Percentiles rank a stretch among this genome's conserved stretches.
Conservation (phyloP, 2,888 invertebrate genomes). For the Dynastes maya region DNA sequence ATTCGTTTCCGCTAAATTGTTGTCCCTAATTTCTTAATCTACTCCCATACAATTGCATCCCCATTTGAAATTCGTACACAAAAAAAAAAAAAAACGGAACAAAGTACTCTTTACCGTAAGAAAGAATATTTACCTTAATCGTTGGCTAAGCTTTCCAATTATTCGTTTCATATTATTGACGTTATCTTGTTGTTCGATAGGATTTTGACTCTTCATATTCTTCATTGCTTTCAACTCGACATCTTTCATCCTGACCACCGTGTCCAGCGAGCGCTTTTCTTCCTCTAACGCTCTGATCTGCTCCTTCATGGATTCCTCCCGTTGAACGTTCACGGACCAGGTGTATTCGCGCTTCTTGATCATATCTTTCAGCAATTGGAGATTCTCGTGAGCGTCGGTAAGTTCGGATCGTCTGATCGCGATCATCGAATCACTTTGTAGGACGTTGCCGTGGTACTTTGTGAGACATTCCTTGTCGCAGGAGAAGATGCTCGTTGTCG, state of each 20-base stretch:
- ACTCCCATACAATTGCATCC: too few relatives aligned
- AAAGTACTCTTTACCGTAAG: not conserved
- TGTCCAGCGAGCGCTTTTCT: conserved; percentile 42
- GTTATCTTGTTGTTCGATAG: conserved; percentile 55
- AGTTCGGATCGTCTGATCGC: conserved; percentile 59
- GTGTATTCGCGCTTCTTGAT: conserved; percentile 60
- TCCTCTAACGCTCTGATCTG: conserved; percentile 58
- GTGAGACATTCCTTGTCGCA: conserved; percentile 23
- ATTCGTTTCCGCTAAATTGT: too few relatives aligned
- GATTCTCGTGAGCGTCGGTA: conserved; percentile 60
- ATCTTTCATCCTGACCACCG: conserved; percentile 48
- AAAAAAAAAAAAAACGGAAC: not conserved
- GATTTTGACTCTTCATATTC: conserved; percentile 41
- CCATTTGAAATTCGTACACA: not conserved
- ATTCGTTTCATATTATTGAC: conserved; percentile 61
- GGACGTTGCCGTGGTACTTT: conserved; percentile 32
- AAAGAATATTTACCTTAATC: conserved; percentile 55
- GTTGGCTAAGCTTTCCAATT: conserved; percentile 62
- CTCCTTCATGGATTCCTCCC: conserved; percentile 58
- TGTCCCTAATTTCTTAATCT: too few relatives aligned
- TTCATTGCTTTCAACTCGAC: conserved; percentile 48
- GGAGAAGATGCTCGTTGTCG: not conserved
- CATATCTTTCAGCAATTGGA: conserved; percentile 62
- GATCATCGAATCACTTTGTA: conserved; percentile 48
- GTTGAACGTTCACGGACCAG: conserved; percentile 59